phyloP scores from a whole-genome alignment of 1,140 invertebrate species.

The Pemphigus obesinymphae region DNA sequence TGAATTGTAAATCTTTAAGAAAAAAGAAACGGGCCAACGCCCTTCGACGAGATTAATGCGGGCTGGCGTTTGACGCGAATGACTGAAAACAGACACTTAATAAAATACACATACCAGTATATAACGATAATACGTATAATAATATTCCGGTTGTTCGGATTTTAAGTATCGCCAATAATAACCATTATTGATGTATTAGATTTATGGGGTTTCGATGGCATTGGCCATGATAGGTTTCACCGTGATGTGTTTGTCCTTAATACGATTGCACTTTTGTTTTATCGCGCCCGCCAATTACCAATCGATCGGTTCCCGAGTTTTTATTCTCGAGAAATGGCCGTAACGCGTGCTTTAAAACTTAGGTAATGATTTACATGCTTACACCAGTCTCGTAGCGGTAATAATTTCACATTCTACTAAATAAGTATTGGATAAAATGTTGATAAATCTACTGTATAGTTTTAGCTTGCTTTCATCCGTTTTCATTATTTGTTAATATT shows the following conservation, averaged over 20 bases:
- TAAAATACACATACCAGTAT: not conserved
- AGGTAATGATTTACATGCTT: no score
- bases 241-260: not conserved
- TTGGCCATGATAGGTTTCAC: constrained; percentile 24
- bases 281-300: not conserved
- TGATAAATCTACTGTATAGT: no score
- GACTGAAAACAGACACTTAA: not conserved
- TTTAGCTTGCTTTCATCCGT: no score
- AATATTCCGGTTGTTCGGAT: not conserved
- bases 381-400: no score
- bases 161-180: not conserved
- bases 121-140: not conserved
- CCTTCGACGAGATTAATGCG: not conserved
- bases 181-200: not conserved
- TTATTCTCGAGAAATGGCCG: not conserved
- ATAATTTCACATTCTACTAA: no score
- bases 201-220: constrained; percentile 33
- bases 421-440: no score
- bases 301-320: not conserved
- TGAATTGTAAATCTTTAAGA: not conserved
- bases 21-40: not conserved
- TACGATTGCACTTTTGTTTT: not conserved
- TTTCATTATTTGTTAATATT: no score
- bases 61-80: not conserved
- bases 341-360: not conserved